Base-by-base conservation (phyloP, 2,113 vertebrate genomes). In the Oceanites oceanicus region DNA sequence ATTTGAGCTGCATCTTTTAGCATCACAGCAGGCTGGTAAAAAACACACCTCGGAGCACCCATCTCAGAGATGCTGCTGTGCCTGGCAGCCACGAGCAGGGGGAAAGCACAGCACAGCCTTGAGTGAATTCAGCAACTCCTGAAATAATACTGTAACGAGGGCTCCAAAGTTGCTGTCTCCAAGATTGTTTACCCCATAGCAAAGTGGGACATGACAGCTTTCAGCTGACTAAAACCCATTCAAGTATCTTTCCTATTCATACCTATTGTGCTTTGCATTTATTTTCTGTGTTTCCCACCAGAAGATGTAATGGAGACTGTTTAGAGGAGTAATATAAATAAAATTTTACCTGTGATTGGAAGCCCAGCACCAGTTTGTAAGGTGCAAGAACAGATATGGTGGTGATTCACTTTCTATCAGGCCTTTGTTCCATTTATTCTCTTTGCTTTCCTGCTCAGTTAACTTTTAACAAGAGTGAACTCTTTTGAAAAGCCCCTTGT, bases 381-480 rank as follows among this genome's bases (percentile, higher is more conserved):
- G 7, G 9, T 66, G 16, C 26, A 72, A 58, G 34, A 75, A 55
- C 19, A 83, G 52, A n/a, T 4, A 0, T 11, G 18, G 11, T 75
- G 29, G 29, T 30, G 44, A 49, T 66, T 85, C 32, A 15, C 29
- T 92, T 88, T 76, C 17, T 81, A 6, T 55, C 15, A 78, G 40
- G 23, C 40, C 10, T 78, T 92, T 66, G 30, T 81, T 97, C 70
- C 19, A 42, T 78, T 95, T 94, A 58, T 87, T 94, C 84, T 91
- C 58, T 87, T 89, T 79, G 56, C 45, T 95, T 94, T 89, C 38
- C n/a, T 95, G 40, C 40, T 61, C 49, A 27, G 89, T 85, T 94
- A 89, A 72, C 62, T 94, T 92, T 79, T 85, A 88, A 90, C 58
- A 74, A 42, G 52, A 91, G 26, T 53, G 49, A 76, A 78, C 36